Base-by-base conservation (phyloP, 1,140 invertebrate genomes). In the Delia radicum region DNA sequence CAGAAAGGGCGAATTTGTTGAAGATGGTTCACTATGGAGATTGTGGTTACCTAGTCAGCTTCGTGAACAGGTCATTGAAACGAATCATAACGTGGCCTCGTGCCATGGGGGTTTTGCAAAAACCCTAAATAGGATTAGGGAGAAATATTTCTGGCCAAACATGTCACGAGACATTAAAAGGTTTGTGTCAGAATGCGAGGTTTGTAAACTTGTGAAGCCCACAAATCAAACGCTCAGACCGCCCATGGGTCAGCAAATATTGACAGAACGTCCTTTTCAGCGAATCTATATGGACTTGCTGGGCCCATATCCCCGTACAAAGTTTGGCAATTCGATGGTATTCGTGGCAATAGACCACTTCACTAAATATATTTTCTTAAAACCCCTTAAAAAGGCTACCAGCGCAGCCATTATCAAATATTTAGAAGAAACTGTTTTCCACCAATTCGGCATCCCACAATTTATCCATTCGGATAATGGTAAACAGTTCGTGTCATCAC, bases 301-400 rank as follows among this genome's bases (percentile, higher is more conserved):
- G 31, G 73, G 73, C 10, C 73, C 73, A n/a, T 74, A 61, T 74
- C 55, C 73, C 3, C 27, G 48, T 18, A 62, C 73, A 1, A 74
- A 15, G 29, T 29, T 3, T 3, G 73, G 73, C 15, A 26, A 62
- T 33, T 33, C 61, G 61, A 48, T 48, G 2, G 62, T 74, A 4
- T 48, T 62, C 18, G 33, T 74, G 18, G 29, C 62, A 7, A 10
- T 74, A 1, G 73, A 74, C 28, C 42, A 74, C n/a, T 4, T 74
- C 8, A 62, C 73, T 33, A 74, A 74, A 26, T 74, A 62, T 63
- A 55, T 28, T n/a, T 61, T 74, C 21, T 33, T 74, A 28, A 28
- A 28, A 10, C 73, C 48, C 31, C 18, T 28, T 61, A 55, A 55
- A 31, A 74, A 74, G 27, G 33, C 62, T 31, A 48, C 2, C 21